Percentiles rank a stretch among this genome's conserved stretches.
Evolutionary conservation across 2,888 invertebrate species (phyloP).

Genomic region (Synergus itoensis): DNA sequence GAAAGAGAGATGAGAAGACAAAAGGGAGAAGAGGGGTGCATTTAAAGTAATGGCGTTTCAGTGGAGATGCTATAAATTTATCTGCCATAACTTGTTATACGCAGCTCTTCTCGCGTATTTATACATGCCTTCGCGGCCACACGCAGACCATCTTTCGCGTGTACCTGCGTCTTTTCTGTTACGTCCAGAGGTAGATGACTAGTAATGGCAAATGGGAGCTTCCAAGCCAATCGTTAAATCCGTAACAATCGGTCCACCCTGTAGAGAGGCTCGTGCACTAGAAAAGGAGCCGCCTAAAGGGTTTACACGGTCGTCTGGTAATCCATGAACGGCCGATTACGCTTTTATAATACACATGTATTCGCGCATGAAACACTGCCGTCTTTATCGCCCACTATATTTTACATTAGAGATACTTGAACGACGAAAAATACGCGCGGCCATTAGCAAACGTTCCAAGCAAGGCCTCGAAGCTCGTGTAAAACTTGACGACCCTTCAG

Average conservation of each 20-base stretch:
- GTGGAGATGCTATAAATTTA: conserved; percentile 78
- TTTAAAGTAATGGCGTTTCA: conserved; percentile 77
- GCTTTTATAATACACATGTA: conserved; percentile 41
- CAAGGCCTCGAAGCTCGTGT: conserved; percentile 16
- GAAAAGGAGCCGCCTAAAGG: conserved; percentile 38
- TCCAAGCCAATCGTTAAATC: conserved; percentile 35
- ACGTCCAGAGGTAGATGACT: not conserved
- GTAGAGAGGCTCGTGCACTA: not conserved
- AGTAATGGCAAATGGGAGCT: conserved; percentile 32
- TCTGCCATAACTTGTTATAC: conserved; percentile 78
- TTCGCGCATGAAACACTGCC: conserved; percentile 36
- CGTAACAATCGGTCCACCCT: conserved; percentile 38
- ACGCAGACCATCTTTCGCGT: conserved; percentile 65
- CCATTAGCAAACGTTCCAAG: conserved; percentile 4
- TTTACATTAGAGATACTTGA: conserved; percentile 35
- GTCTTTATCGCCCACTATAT: conserved; percentile 42
- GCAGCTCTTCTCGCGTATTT: conserved; percentile 77
- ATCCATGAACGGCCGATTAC: conserved; percentile 39
- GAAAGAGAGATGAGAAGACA: conserved; percentile 48
- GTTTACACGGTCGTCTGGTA: conserved; percentile 37
- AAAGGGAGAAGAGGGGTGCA: conserved; percentile 57
- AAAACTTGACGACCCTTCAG: conserved; percentile 30
- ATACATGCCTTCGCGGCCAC: conserved; percentile 75
- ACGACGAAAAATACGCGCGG: conserved; percentile 35
- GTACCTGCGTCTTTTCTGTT: conserved; percentile 53